A percentile compares a stretch with the other conserved stretches of the same genome.
Conservation (phyloP, 2,113 vertebrate genomes). For the Pygoscelis antarcticus region DNA sequence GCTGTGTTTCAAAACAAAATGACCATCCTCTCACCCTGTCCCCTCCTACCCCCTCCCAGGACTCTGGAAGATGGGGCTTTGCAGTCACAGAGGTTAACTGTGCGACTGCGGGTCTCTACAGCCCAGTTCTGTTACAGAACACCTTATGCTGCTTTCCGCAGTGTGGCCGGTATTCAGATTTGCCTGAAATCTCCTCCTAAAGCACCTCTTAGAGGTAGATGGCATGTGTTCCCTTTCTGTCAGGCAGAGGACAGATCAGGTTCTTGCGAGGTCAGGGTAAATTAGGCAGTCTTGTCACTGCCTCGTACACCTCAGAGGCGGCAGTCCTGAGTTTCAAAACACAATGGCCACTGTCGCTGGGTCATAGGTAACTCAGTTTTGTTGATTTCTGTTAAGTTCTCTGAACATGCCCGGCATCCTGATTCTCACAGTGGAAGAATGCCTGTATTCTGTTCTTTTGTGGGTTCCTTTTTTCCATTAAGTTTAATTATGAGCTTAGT, state of each 20-base stretch:
- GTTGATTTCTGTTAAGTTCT: background rate
- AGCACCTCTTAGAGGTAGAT: background rate
- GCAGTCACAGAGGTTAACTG: background rate
- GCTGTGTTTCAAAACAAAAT: background rate
- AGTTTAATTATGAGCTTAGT: background rate
- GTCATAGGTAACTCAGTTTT: background rate
- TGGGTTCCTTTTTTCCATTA: background rate
- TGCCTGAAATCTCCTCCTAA: background rate
- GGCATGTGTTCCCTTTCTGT: background rate
- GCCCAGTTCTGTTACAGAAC: background rate
- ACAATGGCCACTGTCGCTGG: too few relatives aligned
- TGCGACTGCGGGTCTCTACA: background rate
- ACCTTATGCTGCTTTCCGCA: background rate
- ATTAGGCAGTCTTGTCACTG: background rate
- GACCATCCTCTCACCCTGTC: fast-evolving
- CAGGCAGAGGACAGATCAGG: background rate
- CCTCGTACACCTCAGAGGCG: fast-evolving
- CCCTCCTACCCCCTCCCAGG: background rate
- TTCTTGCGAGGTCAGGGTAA: background rate
- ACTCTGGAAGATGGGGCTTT: background rate
- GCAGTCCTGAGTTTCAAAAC: background rate
- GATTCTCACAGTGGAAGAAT: background rate
- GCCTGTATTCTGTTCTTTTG: background rate
- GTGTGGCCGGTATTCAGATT: background rate
- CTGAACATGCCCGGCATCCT: too few relatives aligned